A percentile compares a stretch with the other conserved stretches of the same genome.
These are phyloP conservation scores for Cygnus atratus DNA, from an alignment of 2,113 vertebrate genomes.

Conservation along the genomic window DNA sequence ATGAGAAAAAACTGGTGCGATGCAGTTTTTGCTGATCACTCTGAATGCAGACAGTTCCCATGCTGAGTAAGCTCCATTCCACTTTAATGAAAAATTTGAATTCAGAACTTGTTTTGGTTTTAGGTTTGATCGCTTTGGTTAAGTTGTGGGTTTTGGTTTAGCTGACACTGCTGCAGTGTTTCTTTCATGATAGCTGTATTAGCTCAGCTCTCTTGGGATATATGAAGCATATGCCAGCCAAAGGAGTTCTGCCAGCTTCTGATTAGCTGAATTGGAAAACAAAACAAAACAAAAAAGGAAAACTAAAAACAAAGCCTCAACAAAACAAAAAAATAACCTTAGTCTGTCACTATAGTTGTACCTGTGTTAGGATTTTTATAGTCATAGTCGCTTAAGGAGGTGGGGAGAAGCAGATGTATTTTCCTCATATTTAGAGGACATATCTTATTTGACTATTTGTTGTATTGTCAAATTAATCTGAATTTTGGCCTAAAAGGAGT, in stretches of 20 bases:
- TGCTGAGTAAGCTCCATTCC: background rate
- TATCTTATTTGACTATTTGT: background rate
- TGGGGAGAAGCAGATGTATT: background rate
- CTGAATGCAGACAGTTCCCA: background rate
- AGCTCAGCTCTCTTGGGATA: background rate
- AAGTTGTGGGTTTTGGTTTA: background rate
- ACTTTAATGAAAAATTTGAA: background rate
- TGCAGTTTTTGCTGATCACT: background rate
- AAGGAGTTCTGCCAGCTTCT: slow-evolving; percentile 49
- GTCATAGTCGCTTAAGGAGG: background rate
- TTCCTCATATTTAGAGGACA: background rate
- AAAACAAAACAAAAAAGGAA: background rate
- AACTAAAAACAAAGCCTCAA: too few species aligned
- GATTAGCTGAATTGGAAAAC: background rate
- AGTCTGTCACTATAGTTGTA: background rate
- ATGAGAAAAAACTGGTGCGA: background rate
- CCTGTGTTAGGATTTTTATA: background rate
- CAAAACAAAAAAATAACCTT: background rate
- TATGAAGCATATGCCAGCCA: background rate
- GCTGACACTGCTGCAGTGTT: background rate
- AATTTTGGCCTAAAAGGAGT: background rate
- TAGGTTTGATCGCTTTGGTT: background rate
- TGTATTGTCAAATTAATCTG: background rate
- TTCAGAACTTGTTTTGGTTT: background rate
- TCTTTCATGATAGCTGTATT: background rate